Evolutionary conservation across 2,888 invertebrate genomes (phyloP).

Genomic region (Hybos culiciformis): DNA sequence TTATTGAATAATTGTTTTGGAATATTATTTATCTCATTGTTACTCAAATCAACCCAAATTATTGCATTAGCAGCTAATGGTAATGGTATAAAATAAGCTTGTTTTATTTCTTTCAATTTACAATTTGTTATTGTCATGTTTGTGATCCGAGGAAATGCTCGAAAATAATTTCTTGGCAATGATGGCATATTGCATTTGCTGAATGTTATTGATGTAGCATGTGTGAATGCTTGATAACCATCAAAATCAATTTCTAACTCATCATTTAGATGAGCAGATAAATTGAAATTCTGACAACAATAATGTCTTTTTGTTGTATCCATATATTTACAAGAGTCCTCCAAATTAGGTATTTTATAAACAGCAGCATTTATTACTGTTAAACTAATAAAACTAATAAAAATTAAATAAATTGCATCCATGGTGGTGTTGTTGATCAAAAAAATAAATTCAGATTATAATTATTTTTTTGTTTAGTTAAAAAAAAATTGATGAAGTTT

Average conservation of each 20-base stretch:
- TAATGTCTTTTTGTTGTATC: background rate
- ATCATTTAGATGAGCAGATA: background rate
- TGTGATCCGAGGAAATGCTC: background rate
- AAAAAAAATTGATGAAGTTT: no score
- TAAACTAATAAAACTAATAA: no score
- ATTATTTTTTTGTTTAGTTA: no score
- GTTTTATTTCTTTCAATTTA: background rate
- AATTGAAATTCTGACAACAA: background rate
- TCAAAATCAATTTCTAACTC: background rate
- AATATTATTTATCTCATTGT: background rate
- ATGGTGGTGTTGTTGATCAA: no score
- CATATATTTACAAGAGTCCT: background rate
- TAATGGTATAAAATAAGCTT: background rate
- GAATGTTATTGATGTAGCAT: background rate
- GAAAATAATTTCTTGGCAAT: slow-evolving; percentile 1
- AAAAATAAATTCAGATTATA: no score
- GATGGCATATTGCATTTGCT: background rate
- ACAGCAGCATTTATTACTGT: background rate
- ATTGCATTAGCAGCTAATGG: background rate
- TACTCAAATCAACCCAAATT: background rate
- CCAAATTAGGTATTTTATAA: slow-evolving; percentile 1
- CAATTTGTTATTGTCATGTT: background rate
- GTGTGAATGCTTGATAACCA: background rate
- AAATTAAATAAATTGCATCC: no score
- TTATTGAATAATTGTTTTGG: background rate